phyloP scores from a whole-genome alignment of 2,888 invertebrate genomes.

The Pammene fasciana region DNA sequence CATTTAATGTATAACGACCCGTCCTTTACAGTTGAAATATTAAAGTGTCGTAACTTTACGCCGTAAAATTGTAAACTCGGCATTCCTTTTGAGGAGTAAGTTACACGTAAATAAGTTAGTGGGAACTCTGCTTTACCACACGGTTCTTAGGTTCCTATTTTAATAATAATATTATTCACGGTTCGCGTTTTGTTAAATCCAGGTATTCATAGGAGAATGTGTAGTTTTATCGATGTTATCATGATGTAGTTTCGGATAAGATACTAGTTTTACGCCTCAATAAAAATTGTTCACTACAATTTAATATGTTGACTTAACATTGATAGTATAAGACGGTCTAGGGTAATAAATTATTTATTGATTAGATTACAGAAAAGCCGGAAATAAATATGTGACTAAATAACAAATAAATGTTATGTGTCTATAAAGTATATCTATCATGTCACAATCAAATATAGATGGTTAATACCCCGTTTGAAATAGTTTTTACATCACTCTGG shows the following conservation, averaged over 20 bases:
- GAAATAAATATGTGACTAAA: background rate
- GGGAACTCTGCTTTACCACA: background rate
- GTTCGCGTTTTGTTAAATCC: background rate
- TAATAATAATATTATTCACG: background rate
- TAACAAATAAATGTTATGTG: too few relatives aligned
- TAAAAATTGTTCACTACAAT: slow-evolving; percentile 27
- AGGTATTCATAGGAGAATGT: slow-evolving; percentile 4
- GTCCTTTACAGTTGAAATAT: background rate
- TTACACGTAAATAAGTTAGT: background rate
- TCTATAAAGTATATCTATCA: too few relatives aligned
- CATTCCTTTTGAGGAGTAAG: background rate
- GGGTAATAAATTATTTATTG: background rate
- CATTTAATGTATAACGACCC: background rate
- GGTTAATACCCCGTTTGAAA: too few relatives aligned
- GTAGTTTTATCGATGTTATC: slow-evolving; percentile 31
- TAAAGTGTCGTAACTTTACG: slow-evolving; percentile 2
- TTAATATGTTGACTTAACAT: slow-evolving; percentile 10
- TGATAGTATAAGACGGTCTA: slow-evolving; percentile 4
- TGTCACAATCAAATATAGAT: too few relatives aligned
- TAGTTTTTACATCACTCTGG: too few relatives aligned
- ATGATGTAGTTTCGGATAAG: slow-evolving; percentile 31
- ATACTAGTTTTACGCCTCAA: slow-evolving; percentile 32
- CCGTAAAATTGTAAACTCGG: background rate
- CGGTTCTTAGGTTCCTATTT: background rate
- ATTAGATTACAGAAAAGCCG: slow-evolving; percentile 6